Conservation (phyloP, 1,140 invertebrate species). For the Chymomyza costata region DNA sequence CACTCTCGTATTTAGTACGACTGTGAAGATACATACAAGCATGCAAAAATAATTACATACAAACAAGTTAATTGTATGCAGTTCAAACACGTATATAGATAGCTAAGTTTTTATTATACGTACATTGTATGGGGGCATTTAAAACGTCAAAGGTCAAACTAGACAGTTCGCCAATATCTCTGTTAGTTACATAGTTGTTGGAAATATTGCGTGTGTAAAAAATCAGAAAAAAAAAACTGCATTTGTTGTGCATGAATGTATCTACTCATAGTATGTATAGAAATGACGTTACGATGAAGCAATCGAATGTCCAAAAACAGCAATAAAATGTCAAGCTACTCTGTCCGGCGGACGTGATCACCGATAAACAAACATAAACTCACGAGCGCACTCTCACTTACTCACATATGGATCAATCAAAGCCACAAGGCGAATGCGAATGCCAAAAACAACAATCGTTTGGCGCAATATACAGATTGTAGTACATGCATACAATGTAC, state of each 20-base stretch:
- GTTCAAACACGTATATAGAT: too few relatives aligned
- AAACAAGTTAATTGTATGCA: conserved; percentile 14
- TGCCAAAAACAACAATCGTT: conserved; percentile 18
- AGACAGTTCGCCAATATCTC: background rate
- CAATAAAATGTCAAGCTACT: conserved; percentile 61
- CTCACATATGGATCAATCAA: conserved; percentile 19
- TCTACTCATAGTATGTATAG: too few relatives aligned
- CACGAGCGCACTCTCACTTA: too few relatives aligned
- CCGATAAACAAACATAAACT: too few relatives aligned
- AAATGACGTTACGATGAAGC: conserved; percentile 51
- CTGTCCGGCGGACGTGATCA: too few relatives aligned
- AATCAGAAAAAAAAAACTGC: conserved; percentile 21
- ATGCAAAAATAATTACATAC: conserved; percentile 20
- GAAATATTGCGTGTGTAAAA: too few relatives aligned
- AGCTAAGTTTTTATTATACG: conserved; percentile 1
- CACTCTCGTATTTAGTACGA: too few relatives aligned
- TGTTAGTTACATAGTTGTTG: conserved; percentile 2
- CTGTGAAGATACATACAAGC: conserved; percentile 2
- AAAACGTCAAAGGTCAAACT: conserved; percentile 26
- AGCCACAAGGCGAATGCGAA: conserved; percentile 9
- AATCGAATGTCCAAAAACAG: conserved; percentile 23
- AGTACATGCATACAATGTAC: too few relatives aligned
- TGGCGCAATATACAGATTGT: too few relatives aligned
- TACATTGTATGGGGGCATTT: conserved; percentile 6
- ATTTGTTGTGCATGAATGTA: conserved; percentile 36